Evolutionary conservation across 2,113 vertebrate genomes (phyloP), one percentile per base, ranked within the genome.

Genomic region (Sardina pilchardus): DNA sequence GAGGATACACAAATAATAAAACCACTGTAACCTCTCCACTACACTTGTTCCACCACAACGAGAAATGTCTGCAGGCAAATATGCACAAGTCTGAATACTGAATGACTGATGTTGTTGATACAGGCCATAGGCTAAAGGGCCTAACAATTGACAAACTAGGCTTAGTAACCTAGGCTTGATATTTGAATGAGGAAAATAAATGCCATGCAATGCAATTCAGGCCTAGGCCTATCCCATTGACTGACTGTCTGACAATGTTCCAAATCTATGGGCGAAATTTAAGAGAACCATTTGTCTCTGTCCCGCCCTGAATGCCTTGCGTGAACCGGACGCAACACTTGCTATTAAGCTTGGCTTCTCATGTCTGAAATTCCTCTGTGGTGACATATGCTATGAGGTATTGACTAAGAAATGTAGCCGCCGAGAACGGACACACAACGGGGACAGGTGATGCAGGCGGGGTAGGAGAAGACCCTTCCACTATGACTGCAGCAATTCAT

Each of bases 311-410:
- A 78, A 78, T 78, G 71, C 14, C 71, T 78, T 78, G 71, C 30
- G 30, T 78, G 71, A 78, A 78, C 10, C 14, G 34, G 71, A 78
- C 71, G 34, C 30, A 78, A 78, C 71, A 78, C 71, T 78, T 78
- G 71, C 34, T 78, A 78, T 78, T 78, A 78, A 78, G 71, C 14
- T 34, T 78, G 30, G 6, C 34, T 78, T 30, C 71, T 34, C 71
- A 39, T 78, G 34, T 78, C 71, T 36, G 71, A 36, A 78, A 83
- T 83, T 83, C 82, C 82, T 63, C 26, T 43, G 39, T 83, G 48
- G n/a, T 83, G 53, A 59, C 34, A 83, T 63, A 10, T 59, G 82
- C 48, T 36, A 36, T 67, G 53, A 42, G 82, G 36, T 36, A n/a
- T 19, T 63, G 36, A 30, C 26, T 34, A 36, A 78, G 34, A 78